Base-by-base conservation (phyloP, 2,113 vertebrate species). In the Sinocyclocheilus anshuiensis region DNA sequence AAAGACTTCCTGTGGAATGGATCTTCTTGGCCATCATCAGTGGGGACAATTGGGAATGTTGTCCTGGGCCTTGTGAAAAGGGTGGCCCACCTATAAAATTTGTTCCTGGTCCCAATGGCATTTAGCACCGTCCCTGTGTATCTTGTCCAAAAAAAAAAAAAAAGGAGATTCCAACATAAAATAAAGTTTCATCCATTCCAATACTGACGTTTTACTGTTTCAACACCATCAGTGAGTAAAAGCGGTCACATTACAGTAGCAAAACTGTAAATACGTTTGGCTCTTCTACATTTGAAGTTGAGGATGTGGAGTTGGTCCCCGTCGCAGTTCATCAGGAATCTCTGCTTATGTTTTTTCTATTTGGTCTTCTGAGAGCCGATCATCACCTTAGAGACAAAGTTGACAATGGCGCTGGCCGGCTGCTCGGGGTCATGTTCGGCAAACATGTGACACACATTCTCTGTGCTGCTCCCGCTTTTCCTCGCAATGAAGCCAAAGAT, bases 381-480 rank as follows among this genome's bases (percentile, higher is more conserved):
- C 98, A 99, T 99, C 88, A 99, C 98, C 92, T 98, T 99, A 55
- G 97, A 98, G 71, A 99, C 98, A 77, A 99, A 99, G 94, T 98
- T 99, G 91, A 98, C 98, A 3, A 99, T 98, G 86, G 98, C 98
- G 0, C 97, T 99, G 81, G 98, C 97, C 0, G 98, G 98, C 79
- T 99, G 98, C 90, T 99, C 97, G 0, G 97, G 98, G 92, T 99
- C 98, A 0, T 99, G 97, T 63, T 99, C 97, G 0, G 98, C 98
- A 69, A 99, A 99, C 2, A 99, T 93, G 90, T 99, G 98, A 91
- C 98, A 99, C 0, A 98, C 45, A 0, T 99, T 99, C 89, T 97
- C 97, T 0, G 96, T 97, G 74, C 95, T 93, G 15, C 95, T 97
- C 91, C 96, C 96, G 84, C 97, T 96, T 90, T 98, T 98, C 90